Percentiles rank a stretch among this genome's conserved stretches.
phyloP scores from a whole-genome alignment of 2,888 invertebrate genomes.

The Alloplasta piceator region DNA sequence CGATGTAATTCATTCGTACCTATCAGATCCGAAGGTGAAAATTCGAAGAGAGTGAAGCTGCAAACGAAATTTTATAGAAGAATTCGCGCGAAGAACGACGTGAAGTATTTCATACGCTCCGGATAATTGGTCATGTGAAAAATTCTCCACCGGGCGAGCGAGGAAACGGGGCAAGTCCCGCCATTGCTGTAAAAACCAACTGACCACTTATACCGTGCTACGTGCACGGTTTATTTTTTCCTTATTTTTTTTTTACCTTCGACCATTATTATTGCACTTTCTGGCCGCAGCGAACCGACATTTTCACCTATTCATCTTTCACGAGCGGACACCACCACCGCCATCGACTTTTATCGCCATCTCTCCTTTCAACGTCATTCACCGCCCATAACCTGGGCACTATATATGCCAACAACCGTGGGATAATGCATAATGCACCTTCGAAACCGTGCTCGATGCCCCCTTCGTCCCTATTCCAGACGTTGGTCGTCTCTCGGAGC shows the following conservation, averaged over 20 bases:
- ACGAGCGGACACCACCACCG: conserved; percentile 34
- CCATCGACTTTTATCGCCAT: conserved; percentile 56
- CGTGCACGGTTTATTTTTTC: not conserved
- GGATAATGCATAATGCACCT: conserved; percentile 53
- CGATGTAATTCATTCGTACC: too few relatives aligned
- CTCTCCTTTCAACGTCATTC: not conserved
- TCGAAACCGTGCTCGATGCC: conserved; percentile 19
- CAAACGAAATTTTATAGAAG: not conserved
- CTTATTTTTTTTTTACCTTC: conserved; percentile 17
- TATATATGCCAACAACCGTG: not conserved
- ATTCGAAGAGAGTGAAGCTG: not conserved
- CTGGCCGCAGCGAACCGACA: conserved; percentile 8
- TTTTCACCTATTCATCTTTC: conserved; percentile 58
- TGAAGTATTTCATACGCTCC: not conserved
- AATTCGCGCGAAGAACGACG: not conserved
- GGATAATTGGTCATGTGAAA: conserved; percentile 1
- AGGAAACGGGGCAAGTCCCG: not conserved
- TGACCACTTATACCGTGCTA: conserved; percentile 13
- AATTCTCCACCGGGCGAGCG: not conserved
- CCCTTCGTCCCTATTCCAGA: conserved; percentile 16
- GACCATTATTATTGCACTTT: conserved; percentile 14
- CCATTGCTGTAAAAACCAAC: conserved; percentile 5
- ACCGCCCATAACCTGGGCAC: not conserved
- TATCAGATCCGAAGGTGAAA: not conserved
- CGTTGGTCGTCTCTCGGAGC: conserved; percentile 24